These are phyloP conservation scores for Pantherophis alleghaniensis DNA, from an alignment of 2,797 vertebrate species.

Conservation along the genomic window DNA sequence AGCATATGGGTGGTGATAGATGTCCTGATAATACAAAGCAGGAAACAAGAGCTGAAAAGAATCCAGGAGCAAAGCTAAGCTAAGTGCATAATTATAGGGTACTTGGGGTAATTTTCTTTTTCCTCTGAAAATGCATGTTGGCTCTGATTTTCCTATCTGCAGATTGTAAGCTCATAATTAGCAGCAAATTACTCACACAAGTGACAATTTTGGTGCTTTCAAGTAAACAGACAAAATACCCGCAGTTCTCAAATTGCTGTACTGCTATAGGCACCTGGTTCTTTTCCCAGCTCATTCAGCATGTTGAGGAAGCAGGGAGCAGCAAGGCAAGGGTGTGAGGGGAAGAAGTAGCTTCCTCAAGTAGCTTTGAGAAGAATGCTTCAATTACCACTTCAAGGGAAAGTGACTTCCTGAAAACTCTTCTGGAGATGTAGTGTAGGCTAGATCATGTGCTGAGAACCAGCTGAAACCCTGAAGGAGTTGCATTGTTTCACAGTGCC, in stretches of 20 bases:
- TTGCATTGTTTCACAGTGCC: not conserved
- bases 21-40: constrained; percentile 49
- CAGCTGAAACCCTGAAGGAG: not conserved
- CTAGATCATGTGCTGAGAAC: not conserved
- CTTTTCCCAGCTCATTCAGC: constrained; percentile 53
- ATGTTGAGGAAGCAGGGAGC: constrained; percentile 18
- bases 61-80: constrained; percentile 61
- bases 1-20: constrained; percentile 41
- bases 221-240: constrained; percentile 76
- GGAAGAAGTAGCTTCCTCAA: constrained; percentile 36
- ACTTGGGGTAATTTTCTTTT: constrained; percentile 74
- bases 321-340: not conserved
- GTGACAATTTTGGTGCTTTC: constrained; percentile 78
- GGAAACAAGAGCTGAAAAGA: constrained; percentile 58
- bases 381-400: constrained; percentile 23
- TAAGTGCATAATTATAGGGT: constrained; percentile 76
- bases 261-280: constrained; percentile 68
- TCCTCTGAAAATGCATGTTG: constrained; percentile 73
- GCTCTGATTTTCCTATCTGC: constrained; percentile 77
- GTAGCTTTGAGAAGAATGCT: constrained; percentile 22
- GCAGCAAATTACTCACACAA: constrained; percentile 76
- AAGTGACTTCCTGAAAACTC: not conserved
- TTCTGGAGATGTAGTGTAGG: not conserved
- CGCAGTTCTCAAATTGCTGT: constrained; percentile 69
- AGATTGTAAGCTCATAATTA: constrained; percentile 78